A percentile compares a stretch with the other conserved stretches of the same genome.
Conservation (phyloP, 2,113 vertebrate species). For the Phalacrocorax pelagicus region DNA sequence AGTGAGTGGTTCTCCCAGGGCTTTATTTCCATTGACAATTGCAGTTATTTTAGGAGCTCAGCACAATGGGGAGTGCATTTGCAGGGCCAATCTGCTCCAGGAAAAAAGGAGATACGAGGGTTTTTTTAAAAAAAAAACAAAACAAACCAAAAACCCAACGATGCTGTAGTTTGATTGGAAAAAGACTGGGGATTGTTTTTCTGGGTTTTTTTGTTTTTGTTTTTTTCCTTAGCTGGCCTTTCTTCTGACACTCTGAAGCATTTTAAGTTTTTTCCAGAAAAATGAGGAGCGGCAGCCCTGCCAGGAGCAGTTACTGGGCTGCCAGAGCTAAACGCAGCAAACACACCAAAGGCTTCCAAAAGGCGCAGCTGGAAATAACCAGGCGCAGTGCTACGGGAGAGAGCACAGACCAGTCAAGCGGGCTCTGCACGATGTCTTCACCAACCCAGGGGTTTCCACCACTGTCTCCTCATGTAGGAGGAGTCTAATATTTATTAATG, state of each 20-base stretch:
- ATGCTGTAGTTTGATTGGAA: background rate
- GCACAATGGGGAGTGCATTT: background rate
- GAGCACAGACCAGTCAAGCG: background rate
- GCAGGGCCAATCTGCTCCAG: background rate
- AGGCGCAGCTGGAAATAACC: conserved; percentile 45
- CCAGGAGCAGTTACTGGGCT: background rate
- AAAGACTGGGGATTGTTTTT: background rate
- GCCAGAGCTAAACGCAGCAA: conserved; percentile 37
- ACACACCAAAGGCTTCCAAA: conserved; percentile 1
- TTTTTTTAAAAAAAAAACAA: background rate
- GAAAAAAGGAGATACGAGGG: background rate
- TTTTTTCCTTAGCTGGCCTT: background rate
- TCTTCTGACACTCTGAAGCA: background rate
- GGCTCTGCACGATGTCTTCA: background rate
- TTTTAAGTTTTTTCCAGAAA: conserved; percentile 49
- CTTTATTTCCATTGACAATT: background rate
- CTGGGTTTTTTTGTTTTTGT: background rate
- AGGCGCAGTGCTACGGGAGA: background rate
- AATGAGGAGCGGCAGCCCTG: background rate
- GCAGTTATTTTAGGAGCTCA: background rate
- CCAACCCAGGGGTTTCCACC: background rate
- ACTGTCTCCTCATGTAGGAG: rapidly evolving
- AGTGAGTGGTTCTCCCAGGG: background rate
- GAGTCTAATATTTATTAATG: background rate
- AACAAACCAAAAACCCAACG: background rate